These are phyloP conservation scores for Dryococelus australis DNA, from an alignment of 2,888 invertebrate species.

Conservation along the genomic window DNA sequence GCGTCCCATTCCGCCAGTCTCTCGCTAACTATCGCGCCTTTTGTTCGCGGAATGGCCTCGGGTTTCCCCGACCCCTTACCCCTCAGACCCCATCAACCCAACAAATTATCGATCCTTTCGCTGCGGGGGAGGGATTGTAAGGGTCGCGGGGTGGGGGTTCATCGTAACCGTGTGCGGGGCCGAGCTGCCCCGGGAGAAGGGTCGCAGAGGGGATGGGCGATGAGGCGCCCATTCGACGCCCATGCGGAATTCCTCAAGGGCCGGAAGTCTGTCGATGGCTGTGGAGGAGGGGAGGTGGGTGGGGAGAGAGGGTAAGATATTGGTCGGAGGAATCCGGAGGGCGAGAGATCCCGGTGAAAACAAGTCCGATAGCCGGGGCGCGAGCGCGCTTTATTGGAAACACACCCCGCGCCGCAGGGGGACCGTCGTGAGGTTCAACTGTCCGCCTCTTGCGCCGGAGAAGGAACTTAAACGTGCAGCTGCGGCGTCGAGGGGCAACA, in stretches of 20 bases:
- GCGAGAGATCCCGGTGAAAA: background rate
- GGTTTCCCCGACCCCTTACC: background rate
- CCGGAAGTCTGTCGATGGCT: background rate
- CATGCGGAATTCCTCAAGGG: background rate
- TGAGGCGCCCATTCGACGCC: background rate
- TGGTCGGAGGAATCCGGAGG: background rate
- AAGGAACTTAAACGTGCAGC: too few relatives aligned
- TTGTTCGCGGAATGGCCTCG: constrained; percentile 1
- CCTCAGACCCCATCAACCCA: background rate
- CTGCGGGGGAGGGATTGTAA: background rate
- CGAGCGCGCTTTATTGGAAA: background rate
- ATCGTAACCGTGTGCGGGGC: background rate
- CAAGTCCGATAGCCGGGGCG: background rate
- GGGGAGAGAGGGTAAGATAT: background rate
- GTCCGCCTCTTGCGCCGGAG: too few relatives aligned
- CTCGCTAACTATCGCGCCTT: constrained; percentile 16
- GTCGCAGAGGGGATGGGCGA: background rate
- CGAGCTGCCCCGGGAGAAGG: background rate
- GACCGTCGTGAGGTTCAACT: too few relatives aligned
- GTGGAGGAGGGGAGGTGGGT: background rate
- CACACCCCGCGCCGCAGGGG: background rate
- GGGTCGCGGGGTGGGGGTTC: background rate
- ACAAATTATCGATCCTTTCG: background rate
- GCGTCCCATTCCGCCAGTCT: background rate
- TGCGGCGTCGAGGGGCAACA: too few relatives aligned